Percentiles rank a stretch among this genome's conserved stretches.
Conservation (phyloP, 2,888 invertebrate genomes). For the Orthosia incerta region DNA sequence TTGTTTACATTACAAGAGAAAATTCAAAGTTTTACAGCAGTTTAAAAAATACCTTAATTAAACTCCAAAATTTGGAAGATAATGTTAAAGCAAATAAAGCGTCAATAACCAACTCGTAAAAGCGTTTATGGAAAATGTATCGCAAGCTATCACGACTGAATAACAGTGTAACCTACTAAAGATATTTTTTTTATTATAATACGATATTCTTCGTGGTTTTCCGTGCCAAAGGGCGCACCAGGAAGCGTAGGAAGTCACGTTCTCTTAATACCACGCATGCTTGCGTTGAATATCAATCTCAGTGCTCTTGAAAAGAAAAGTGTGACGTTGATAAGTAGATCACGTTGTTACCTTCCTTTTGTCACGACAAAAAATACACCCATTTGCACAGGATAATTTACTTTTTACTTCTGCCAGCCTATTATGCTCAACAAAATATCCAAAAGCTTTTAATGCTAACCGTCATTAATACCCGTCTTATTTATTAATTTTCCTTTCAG, state of each 20-base stretch:
- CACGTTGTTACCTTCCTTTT: slow-evolving; percentile 46
- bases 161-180: slow-evolving; percentile 1
- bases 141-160: neutral
- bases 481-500: slow-evolving; percentile 14
- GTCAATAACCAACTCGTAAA: neutral
- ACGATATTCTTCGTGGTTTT: slow-evolving; percentile 18
- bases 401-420: neutral
- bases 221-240: slow-evolving; percentile 41
- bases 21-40: neutral
- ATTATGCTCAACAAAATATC: slow-evolving; percentile 16
- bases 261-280: slow-evolving; percentile 67
- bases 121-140: neutral
- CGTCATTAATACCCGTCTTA: slow-evolving; percentile 25
- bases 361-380: neutral
- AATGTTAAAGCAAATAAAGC: neutral
- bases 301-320: slow-evolving; percentile 54
- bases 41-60: neutral
- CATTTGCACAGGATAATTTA: neutral
- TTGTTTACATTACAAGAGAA: too few species aligned
- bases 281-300: slow-evolving; percentile 69
- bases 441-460: slow-evolving; percentile 16
- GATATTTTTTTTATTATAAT: neutral
- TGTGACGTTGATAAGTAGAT: slow-evolving; percentile 65
- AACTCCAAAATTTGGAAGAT: neutral
- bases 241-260: slow-evolving; percentile 65